Evolutionary conservation across 2,888 invertebrate genomes (phyloP), one percentile per base, ranked within the genome.

Genomic region (Toxonevra muliebris): DNA sequence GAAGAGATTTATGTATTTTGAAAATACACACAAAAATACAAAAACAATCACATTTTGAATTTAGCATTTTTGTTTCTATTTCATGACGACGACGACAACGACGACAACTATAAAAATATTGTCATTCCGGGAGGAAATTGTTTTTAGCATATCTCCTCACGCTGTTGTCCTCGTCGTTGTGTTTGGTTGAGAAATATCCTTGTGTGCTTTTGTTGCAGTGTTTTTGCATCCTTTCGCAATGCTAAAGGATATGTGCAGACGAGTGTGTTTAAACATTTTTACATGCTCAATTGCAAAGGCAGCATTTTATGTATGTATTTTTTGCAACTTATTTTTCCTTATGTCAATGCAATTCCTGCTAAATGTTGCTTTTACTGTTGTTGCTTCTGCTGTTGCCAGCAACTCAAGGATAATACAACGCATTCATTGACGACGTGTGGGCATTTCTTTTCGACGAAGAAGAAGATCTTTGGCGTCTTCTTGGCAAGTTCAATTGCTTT

Each of bases 251-350:
- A 57, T 53, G 73, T 74, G 73, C 75, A 76, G 77, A 70, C 76
- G 67, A 73, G 69, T 74, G 69, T 74, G 78, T 79, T 80, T 78
- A 76, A 79, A 80, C 79, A 77, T 78, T 73, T 77, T 76, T 74
- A 74, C 74, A 76, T 77, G 75, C 77, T 76, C 74, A 70, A 75
- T 71, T 76, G 76, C 74, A 69, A 71, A 63, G 60, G 68, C 67
- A 53, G 30, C 17, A 15, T 19, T 15, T 53, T 8, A 30, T 30
- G 30, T 30, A 30, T 30, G 30, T 4, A 30, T 30, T 30, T 30
- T 30, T 30, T 30, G 30, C 30, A 30, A 30, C 30, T 30, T 30
- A 2, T 30, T 30, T 30, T 30, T 30, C 30, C 30, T 30, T 30
- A 30, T 30, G 30, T 30, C 30, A 30, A 30, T 30, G 30, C 30